These are phyloP conservation scores for Rana temporaria DNA, from an alignment of 2,113 vertebrate species.

Conservation along the genomic window DNA sequence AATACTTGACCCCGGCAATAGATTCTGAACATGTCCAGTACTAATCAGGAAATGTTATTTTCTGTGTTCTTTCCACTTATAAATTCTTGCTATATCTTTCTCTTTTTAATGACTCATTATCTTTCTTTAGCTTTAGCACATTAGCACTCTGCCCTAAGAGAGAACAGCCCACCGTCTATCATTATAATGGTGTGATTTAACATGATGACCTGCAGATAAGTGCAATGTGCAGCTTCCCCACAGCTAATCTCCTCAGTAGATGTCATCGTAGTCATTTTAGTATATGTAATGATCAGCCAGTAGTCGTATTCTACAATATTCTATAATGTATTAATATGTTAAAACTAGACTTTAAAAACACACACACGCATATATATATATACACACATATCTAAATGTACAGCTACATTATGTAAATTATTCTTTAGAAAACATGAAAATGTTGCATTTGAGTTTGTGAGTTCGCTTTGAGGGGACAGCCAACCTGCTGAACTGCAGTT, in stretches of 20 bases:
- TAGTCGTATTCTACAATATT: neutral
- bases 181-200: constrained; percentile 22
- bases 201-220: constrained; percentile 5
- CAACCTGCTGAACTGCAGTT: too few relatives aligned
- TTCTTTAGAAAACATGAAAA: too few relatives aligned
- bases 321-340: too few relatives aligned
- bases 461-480: too few relatives aligned
- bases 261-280: neutral
- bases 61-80: neutral
- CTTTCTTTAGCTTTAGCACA: neutral
- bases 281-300: neutral
- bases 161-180: neutral
- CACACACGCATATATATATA: too few relatives aligned
- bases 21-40: too few relatives aligned
- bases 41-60: neutral
- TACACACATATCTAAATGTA: too few relatives aligned
- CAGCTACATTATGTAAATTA: too few relatives aligned
- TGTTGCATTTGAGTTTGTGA: too few relatives aligned
- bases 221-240: neutral
- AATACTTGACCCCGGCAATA: too few relatives aligned
- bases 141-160: neutral
- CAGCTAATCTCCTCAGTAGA: constrained; percentile 1
- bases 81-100: neutral
- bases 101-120: constrained; percentile 10
- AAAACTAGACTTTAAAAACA: too few relatives aligned